Evolutionary conservation across 53 echinoderm and acorn worm species (phyloP).

Genomic region (Glandiceps talaboti): DNA sequence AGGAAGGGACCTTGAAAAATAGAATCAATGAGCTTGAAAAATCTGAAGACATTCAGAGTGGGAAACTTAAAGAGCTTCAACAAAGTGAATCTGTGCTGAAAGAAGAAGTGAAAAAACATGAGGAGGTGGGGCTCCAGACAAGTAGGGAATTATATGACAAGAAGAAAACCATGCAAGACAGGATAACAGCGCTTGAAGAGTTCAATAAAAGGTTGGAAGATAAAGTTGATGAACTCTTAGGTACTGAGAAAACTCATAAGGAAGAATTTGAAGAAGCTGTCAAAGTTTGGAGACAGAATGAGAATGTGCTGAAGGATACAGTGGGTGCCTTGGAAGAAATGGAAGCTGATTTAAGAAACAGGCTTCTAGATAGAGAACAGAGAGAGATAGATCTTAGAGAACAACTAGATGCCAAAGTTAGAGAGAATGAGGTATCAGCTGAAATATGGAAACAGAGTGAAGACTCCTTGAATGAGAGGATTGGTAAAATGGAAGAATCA

Average conservation of each 20-base stretch:
- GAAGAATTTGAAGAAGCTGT: conserved; percentile 24
- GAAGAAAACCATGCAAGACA: background rate
- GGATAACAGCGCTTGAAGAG: conserved; percentile 55
- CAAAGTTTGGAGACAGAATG: background rate
- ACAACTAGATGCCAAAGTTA: background rate
- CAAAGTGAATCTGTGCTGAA: background rate
- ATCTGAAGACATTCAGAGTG: background rate
- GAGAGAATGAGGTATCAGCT: background rate
- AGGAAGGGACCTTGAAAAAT: background rate
- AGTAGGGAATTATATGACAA: background rate
- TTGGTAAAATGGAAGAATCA: conserved; percentile 50
- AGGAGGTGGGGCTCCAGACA: background rate
- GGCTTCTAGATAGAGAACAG: background rate
- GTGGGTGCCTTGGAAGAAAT: conserved; percentile 20
- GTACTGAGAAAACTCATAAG: conserved; percentile 22
- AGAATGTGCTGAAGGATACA: conserved; percentile 24
- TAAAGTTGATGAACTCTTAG: conserved; percentile 36
- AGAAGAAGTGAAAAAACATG: background rate
- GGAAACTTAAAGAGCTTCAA: background rate
- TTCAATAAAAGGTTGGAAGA: conserved; percentile 38
- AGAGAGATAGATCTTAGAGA: background rate
- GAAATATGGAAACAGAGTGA: conserved; percentile 38
- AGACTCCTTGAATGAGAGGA: conserved; percentile 29
- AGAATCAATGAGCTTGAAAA: background rate
- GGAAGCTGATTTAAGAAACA: background rate